phyloP scores from a whole-genome alignment of 2,797 vertebrate genomes.

The Girardinus metallicus region DNA sequence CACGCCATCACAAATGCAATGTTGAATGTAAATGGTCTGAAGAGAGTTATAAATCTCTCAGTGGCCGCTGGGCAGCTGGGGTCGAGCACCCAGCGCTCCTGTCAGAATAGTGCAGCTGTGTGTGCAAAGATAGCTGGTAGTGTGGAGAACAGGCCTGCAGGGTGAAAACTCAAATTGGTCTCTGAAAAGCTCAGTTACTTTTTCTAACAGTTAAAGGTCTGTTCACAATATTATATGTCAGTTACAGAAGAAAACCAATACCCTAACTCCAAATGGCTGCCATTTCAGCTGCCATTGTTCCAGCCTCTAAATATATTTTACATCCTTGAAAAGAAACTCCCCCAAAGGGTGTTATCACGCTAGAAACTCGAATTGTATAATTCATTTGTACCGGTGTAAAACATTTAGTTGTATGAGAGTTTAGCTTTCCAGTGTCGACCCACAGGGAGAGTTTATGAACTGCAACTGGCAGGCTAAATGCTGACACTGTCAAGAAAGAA shows the following conservation, averaged over 20 bases:
- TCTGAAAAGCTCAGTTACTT: constrained; percentile 41
- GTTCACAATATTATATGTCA: constrained; percentile 10
- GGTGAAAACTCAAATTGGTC: constrained; percentile 48
- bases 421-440: not conserved
- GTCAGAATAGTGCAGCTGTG: constrained; percentile 57
- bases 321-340: not conserved
- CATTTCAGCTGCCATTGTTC: constrained; percentile 9
- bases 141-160: constrained; percentile 36
- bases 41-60: constrained; percentile 65
- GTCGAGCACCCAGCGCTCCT: constrained; percentile 48
- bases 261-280: constrained; percentile 23
- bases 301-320: not conserved
- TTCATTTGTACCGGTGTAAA: not conserved
- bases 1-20: constrained; percentile 54
- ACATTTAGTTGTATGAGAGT: not conserved
- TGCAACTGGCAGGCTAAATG: not conserved
- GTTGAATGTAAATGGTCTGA: constrained; percentile 64
- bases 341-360: not conserved
- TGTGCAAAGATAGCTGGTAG: constrained; percentile 57
- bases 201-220: constrained; percentile 39
- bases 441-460: constrained; percentile 3
- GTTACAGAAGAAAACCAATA: constrained; percentile 16
- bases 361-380: not conserved
- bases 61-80: constrained; percentile 57
- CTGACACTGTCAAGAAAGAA: not conserved